Base-by-base conservation (phyloP, 1,140 invertebrate species). In the Acromyrmex charruanus region DNA sequence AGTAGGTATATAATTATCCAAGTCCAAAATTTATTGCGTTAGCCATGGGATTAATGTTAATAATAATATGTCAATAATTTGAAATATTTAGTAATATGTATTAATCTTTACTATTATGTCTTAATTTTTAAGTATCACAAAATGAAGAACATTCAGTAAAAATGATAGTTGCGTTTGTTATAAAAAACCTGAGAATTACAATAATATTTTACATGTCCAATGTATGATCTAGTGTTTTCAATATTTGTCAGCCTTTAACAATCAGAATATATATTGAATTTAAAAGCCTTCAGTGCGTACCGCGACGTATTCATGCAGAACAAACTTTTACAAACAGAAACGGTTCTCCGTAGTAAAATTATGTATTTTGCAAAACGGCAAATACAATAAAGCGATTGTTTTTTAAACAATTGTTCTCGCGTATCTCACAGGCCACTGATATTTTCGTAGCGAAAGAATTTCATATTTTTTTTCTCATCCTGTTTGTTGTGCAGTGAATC, bases 401-500 rank as follows among this genome's bases (percentile, higher is more conserved):
- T 84, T 75, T 84, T 84, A 84, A 84, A 74, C 39, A 61, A 75
- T 84, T 74, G 80, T 84, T 31, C 49, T 44, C 25, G 39, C 53
- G 71, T 69, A 80, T 82, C 68, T 51, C 69, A 49, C 55, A 84
- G 69, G 39, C 44, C 18, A 75, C 28, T 59, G 18, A 18, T 84
- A 59, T 84, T 84, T 84, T 84, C 44, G 55, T 61, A 44, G 39
- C 44, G 69, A 51, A 74, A 75, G n/a, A 35, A 58, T 75, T 84
- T 84, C 55, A 51, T 82, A 12, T 61, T 84, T 84, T 82, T 66
- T 84, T 75, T 74, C 80, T 74, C 55, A 18, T 61, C 28, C 16
- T 84, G 44, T 75, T 61, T 75, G 80, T 75, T 74, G 68, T 59
- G 18, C 80, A 44, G 39, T 74, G 55, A 49, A 84, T 84, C 16